Conservation (phyloP, 2,888 invertebrate genomes). For the Hymenopus coronatus region DNA sequence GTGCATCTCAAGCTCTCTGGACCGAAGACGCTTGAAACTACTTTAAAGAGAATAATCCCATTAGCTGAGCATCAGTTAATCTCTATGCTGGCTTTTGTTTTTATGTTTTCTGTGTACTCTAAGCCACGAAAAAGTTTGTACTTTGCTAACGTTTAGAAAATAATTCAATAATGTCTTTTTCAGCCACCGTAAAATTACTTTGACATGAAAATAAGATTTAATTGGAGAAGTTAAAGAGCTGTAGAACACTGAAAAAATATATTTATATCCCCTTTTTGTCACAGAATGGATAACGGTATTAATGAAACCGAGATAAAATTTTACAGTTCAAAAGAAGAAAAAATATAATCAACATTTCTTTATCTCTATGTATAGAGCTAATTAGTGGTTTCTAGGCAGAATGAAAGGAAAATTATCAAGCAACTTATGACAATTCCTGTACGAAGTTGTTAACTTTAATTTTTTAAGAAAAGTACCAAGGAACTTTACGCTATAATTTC, state of each 20-base stretch:
- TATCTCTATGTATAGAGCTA: too few relatives aligned
- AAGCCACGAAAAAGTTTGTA: not conserved
- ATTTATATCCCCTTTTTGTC: not conserved
- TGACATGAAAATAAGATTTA: not conserved
- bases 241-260: too few relatives aligned
- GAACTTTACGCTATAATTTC: too few relatives aligned
- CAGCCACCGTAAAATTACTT: not conserved
- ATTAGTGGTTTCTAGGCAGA: too few relatives aligned
- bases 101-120: not conserved
- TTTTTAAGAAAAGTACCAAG: too few relatives aligned
- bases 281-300: not conserved
- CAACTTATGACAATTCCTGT: too few relatives aligned
- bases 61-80: not conserved
- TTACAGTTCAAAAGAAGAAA: not conserved
- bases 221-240: not conserved
- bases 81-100: not conserved
- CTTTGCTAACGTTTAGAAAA: not conserved
- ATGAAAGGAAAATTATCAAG: too few relatives aligned
- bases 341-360: not conserved
- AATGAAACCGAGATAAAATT: not conserved
- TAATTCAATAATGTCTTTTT: not conserved
- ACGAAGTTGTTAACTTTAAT: too few relatives aligned
- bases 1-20: not conserved
- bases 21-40: not conserved
- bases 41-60: not conserved